Percentiles rank a stretch among this genome's conserved stretches.
Evolutionary conservation across 2,113 vertebrate species (phyloP).

Genomic region (Ophthalmotilapia sp.): DNA sequence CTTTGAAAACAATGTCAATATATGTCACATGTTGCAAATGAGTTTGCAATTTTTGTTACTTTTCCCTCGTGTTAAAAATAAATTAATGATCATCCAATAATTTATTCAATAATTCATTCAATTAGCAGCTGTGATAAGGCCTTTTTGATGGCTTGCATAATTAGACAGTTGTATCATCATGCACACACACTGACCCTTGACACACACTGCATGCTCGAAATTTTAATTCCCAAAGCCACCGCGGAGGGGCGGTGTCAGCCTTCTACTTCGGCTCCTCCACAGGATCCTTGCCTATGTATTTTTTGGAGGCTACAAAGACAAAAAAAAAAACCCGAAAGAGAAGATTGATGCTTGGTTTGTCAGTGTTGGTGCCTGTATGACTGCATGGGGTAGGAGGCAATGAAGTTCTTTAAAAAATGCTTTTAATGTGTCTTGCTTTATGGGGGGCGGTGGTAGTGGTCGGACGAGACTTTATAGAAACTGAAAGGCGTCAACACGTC

Average conservation of each 20-base stretch:
- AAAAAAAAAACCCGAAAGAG: background rate
- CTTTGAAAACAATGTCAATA: background rate
- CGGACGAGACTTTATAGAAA: slow-evolving; percentile 17
- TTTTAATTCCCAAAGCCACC: slow-evolving; percentile 12
- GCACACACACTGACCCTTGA: background rate
- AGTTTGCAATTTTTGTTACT: background rate
- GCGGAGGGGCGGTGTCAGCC: slow-evolving; percentile 61
- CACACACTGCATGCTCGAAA: background rate
- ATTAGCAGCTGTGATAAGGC: background rate
- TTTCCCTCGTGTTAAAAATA: background rate
- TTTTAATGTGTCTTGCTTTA: slow-evolving; percentile 60
- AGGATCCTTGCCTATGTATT: slow-evolving; percentile 26
- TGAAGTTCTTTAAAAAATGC: slow-evolving; percentile 68
- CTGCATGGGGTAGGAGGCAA: slow-evolving; percentile 65
- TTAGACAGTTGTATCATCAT: background rate
- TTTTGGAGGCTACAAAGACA: slow-evolving; percentile 29
- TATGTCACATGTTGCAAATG: background rate
- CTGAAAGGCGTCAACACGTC: slow-evolving; percentile 50
- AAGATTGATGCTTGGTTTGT: slow-evolving; percentile 73
- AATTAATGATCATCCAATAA: background rate
- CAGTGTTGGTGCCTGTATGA: slow-evolving; percentile 71
- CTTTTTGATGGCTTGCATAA: background rate
- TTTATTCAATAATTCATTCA: background rate
- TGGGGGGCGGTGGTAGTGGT: background rate
- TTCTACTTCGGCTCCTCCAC: slow-evolving; percentile 5